These are phyloP conservation scores for Eleginops maclovinus DNA, from an alignment of 2,113 vertebrate genomes.

Conservation along the genomic window DNA sequence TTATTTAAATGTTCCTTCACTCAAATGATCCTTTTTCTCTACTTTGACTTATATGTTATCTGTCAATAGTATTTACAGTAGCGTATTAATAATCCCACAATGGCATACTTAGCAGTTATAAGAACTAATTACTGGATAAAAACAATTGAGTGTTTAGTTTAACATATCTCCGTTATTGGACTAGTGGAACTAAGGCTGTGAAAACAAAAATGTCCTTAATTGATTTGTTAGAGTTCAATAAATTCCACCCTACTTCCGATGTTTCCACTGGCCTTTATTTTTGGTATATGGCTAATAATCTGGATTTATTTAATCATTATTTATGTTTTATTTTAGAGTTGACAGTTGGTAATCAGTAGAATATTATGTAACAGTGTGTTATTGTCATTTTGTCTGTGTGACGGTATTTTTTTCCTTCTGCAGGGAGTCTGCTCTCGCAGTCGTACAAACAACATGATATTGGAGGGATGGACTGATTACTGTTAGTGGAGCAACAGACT, in stretches of 20 bases:
- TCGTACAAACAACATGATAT: conserved; percentile 84
- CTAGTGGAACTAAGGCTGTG: neutral
- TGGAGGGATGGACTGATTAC: conserved; percentile 81
- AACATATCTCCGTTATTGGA: neutral
- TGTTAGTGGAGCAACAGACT: conserved; percentile 30
- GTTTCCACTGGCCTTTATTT: neutral
- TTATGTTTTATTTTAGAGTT: neutral
- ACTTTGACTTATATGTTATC: no score
- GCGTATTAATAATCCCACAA: no score
- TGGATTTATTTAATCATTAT: neutral
- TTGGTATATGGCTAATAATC: neutral
- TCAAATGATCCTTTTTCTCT: no score
- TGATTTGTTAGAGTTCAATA: no score
- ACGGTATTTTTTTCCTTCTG: conserved; percentile 9
- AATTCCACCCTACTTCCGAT: neutral
- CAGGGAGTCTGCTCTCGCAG: conserved; percentile 79
- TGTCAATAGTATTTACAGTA: no score
- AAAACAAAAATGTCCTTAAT: no score
- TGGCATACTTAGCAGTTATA: no score
- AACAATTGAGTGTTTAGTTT: neutral
- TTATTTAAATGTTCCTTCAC: no score
- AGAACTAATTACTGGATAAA: no score
- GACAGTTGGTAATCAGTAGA: neutral
- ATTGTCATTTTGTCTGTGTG: neutral
- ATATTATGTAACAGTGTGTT: neutral